phyloP scores from a whole-genome alignment of 2,888 invertebrate species.

The Caenorhabditis angaria region DNA sequence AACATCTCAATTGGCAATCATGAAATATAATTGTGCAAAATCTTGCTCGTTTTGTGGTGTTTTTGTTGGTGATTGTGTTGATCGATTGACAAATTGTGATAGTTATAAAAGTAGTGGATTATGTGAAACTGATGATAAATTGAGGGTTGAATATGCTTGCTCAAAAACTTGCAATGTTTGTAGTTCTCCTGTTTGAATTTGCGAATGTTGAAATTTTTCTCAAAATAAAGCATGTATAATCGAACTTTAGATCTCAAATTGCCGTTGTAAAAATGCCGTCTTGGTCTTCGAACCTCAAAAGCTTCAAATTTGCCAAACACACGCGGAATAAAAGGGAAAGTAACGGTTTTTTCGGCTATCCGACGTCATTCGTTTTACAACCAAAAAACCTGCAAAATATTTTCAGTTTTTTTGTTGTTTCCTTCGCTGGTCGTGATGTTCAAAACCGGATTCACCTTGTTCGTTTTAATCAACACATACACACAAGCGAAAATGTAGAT shows the following conservation, averaged over 20 bases:
- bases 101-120: constrained; percentile 24
- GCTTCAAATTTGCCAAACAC: too few relatives aligned
- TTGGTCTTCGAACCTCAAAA: too few relatives aligned
- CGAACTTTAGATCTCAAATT: too few relatives aligned
- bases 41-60: constrained; percentile 46
- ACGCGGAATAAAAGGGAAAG: too few relatives aligned
- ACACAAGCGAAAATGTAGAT: too few relatives aligned
- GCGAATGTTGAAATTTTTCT: background rate
- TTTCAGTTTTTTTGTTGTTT: background rate
- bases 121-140: constrained; percentile 34
- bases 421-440: background rate
- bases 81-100: constrained; percentile 35
- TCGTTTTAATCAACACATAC: too few relatives aligned
- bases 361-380: constrained; percentile 2
- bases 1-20: constrained; percentile 26
- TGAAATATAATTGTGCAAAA: constrained; percentile 41
- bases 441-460: background rate
- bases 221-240: too few relatives aligned
- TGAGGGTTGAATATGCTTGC: constrained; percentile 39
- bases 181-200: constrained; percentile 17
- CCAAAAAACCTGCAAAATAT: constrained; percentile 3
- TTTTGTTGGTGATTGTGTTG: constrained; percentile 58
- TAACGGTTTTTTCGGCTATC: too few relatives aligned
- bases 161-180: constrained; percentile 35
- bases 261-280: background rate